Conservation (phyloP, 1,140 invertebrate species). For the Streblospio benedicti region DNA sequence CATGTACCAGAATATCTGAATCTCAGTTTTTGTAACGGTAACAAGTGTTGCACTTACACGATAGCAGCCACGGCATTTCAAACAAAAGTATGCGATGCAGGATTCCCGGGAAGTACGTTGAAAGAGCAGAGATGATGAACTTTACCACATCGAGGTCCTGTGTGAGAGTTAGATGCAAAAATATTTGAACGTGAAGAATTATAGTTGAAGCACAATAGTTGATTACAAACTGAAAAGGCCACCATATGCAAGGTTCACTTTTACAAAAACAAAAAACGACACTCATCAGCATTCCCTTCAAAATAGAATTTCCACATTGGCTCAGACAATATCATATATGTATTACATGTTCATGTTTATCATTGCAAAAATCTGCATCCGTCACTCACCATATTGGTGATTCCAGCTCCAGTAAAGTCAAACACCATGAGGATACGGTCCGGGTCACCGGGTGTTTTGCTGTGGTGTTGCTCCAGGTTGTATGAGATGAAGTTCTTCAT, state of each 20-base stretch:
- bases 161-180: conserved; percentile 19
- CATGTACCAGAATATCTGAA: background rate
- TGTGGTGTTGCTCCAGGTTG: conserved; percentile 67
- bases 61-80: conserved; percentile 87
- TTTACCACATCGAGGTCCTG: conserved; percentile 50
- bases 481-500: conserved; percentile 75
- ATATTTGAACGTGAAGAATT: no score
- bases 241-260: background rate
- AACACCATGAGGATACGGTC: conserved; percentile 78
- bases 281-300: background rate
- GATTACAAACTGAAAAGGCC: no score
- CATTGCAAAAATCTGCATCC: no score
- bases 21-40: no score
- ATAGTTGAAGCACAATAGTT: no score
- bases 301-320: background rate
- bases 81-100: conserved; percentile 83
- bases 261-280: background rate
- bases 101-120: conserved; percentile 70
- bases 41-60: conserved; percentile 1
- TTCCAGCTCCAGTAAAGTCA: conserved; percentile 75
- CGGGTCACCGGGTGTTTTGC: conserved; percentile 65
- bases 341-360: no score
- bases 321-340: no score
- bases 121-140: conserved; percentile 77
- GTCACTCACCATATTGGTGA: conserved; percentile 77